Base-by-base conservation (phyloP, 2,797 vertebrate genomes). In the Podargus strigoides region DNA sequence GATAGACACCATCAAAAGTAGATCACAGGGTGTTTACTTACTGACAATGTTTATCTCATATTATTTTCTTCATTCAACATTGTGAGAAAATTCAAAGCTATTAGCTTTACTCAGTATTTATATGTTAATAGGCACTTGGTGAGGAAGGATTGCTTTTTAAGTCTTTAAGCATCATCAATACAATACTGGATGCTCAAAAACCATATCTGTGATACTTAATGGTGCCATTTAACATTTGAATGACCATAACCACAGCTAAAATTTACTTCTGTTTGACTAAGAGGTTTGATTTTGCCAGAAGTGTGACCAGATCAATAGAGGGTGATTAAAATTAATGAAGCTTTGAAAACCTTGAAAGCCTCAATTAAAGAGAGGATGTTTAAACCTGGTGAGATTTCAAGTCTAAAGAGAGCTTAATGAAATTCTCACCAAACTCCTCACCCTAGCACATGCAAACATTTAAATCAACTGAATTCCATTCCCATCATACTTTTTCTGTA, bases 301-400 rank as follows among this genome's bases (percentile, higher is more conserved):
- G 52, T 77, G 50, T 80, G 60, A 92, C 44, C 68, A 74, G 49
- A 93, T 85, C 93, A 94, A 80, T 90, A 89, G 56, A 80, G 8
- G 8, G 18, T 85, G 44, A 87, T 85, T 94, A 88, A 90, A 91
- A 89, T 84, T 90, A 94, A 89, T 92, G 93, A 94, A 85, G 74
- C 67, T 82, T 74, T 85, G 74, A 89, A 93, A 93, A 84, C 47
- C 52, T 78, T 81, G 67, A 94, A 87, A 66, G n/a, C 17, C 23
- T 79, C 47, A 60, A 7, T 28, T 90, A 69, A 91, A 91, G 9
- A 53, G 14, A 77, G 26, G 85, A 47, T 60, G 28, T 74, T 90
- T 82, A 77, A 90, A 64, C 34, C 23, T 52, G 27, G 6, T 58
- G 32, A 70, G 26, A 46, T 88, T 93, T 88, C 62, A 66, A 49